These are phyloP conservation scores for Synergus gifuensis DNA, from an alignment of 2,888 invertebrate species.

Conservation along the genomic window DNA sequence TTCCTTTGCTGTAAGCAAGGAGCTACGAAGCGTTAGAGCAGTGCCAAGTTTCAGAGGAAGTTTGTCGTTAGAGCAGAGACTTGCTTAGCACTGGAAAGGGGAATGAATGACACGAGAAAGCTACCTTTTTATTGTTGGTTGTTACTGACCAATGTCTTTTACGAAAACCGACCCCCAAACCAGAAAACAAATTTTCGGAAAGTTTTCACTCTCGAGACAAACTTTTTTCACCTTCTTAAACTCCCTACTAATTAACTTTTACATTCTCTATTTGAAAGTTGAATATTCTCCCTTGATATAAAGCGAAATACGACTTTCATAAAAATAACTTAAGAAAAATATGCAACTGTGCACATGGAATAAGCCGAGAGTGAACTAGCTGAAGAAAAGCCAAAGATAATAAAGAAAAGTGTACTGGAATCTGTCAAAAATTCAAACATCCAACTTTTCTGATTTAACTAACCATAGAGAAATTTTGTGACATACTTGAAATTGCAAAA, in stretches of 20 bases:
- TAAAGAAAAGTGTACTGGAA: not conserved
- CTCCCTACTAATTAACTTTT: not conserved
- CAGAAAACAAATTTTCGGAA: conserved; percentile 57
- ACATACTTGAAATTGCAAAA: conserved; percentile 17
- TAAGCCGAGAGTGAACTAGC: not conserved
- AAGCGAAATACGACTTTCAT: not conserved
- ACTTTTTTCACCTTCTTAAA: not conserved
- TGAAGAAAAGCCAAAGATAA: not conserved
- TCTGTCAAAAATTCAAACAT: not conserved
- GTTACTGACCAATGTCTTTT: conserved; percentile 63
- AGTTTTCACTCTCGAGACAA: conserved; percentile 52
- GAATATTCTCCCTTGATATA: not conserved
- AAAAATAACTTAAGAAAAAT: not conserved
- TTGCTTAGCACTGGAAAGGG: conserved; percentile 52
- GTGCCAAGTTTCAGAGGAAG: conserved; percentile 66
- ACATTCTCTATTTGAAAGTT: not conserved
- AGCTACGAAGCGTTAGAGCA: conserved; percentile 53
- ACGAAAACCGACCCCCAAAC: conserved; percentile 59
- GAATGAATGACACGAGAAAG: conserved; percentile 31
- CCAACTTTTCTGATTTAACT: not conserved
- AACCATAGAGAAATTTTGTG: not conserved
- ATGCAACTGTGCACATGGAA: not conserved
- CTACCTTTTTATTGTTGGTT: conserved; percentile 46
- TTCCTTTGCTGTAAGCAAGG: conserved; percentile 54
- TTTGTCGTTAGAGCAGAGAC: conserved; percentile 57